Base-by-base conservation (phyloP, 2,797 vertebrate genomes). In the Amblyopsis hoosieri region DNA sequence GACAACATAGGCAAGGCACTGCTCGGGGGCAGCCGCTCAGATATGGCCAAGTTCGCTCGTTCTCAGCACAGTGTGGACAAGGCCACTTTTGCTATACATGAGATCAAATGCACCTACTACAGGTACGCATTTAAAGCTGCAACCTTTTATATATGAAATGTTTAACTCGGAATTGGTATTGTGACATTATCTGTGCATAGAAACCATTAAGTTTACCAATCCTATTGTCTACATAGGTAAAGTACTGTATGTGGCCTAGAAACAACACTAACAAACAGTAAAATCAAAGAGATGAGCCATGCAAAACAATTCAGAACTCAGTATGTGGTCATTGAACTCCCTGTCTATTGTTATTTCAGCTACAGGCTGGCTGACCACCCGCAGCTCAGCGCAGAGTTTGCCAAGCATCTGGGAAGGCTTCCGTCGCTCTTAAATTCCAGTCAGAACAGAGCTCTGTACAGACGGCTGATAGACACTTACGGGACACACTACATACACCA, bases 401-500 rank as follows among this genome's bases (percentile, higher is more conserved):
- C 56, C 15, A 92, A 72, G 47, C 91, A 92, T 52, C 66, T 97
- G 29, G 83, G 48, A 50, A 74, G 45, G 53, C 94, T 97, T 64
- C 93, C 93, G 0, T 72, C 48, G 53, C 47, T 71, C 12, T 83
- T 94, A 15, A 84, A 79, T 0, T 82, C 82, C 31, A 33, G 10
- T 48, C 81, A 83, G 57, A 89, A 84, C 7, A 71, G 66, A 78
- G 62, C 81, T 0, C 62, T 86, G 6, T 97, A 95, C 57, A 75
- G 62, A 29, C 82, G 87, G 2, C 84, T 95, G 6, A 94, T 97
- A 62, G 80, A 91, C 76, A 93, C 75, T 29, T 97, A 94, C 0
- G 96, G 96, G 31, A 97, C 96, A 14, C 96, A 97, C 78, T 96
- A 94, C 45, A 93, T 94, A 60, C 86, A 75, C 3, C 91, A 93